A percentile compares a stretch with the other conserved stretches of the same genome.
These are phyloP conservation scores for Nerophis lumbriciformis DNA, from an alignment of 2,113 vertebrate genomes.

Conservation along the genomic window DNA sequence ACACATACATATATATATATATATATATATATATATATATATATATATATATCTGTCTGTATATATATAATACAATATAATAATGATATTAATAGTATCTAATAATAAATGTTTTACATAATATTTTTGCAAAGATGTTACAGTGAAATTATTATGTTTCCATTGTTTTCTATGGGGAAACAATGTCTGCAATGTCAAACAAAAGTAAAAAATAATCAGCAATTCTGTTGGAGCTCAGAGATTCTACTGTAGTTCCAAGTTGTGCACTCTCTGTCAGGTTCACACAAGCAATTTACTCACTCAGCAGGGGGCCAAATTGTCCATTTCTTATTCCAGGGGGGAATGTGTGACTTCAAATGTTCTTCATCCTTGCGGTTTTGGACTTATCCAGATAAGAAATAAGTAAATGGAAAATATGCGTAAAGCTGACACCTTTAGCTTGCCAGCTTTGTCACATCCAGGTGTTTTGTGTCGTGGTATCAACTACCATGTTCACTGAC, in stretches of 20 bases:
- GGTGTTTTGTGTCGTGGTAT: neutral
- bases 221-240: neutral
- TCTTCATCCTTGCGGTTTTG: constrained; percentile 20
- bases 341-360: constrained; percentile 39
- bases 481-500: constrained; percentile 1
- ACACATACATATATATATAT: too few species aligned
- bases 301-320: constrained; percentile 30
- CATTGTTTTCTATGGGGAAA: too few species aligned
- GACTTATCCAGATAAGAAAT: constrained; percentile 25
- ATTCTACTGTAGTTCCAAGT: constrained; percentile 8
- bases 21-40: too few species aligned
- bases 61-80: too few species aligned
- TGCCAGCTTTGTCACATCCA: constrained; percentile 1
- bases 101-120: too few species aligned
- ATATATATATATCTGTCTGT: too few species aligned
- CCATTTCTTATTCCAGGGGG: constrained; percentile 24
- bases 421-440: constrained; percentile 10
- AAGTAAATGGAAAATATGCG: constrained; percentile 3
- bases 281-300: constrained; percentile 35
- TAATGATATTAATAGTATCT: too few species aligned
- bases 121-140: too few species aligned
- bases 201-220: too few species aligned
- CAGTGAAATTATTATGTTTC: too few species aligned
- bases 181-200: too few species aligned
- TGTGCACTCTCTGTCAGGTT: constrained; percentile 13